phyloP scores from a whole-genome alignment of 2,113 vertebrate genomes.

The Periophthalmus modestus region DNA sequence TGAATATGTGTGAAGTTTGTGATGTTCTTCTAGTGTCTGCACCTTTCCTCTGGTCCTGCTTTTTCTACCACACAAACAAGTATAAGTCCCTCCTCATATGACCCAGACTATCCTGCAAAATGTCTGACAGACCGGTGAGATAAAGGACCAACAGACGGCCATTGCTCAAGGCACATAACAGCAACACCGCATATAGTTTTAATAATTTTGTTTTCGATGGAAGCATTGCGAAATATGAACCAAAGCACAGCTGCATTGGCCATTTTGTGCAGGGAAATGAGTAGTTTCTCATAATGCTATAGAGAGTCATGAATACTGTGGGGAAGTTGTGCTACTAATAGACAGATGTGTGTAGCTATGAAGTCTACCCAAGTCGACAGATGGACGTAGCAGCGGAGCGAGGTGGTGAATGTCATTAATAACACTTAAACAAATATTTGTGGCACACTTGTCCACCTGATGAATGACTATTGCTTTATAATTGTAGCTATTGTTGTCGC shows the following conservation, averaged over 20 bases:
- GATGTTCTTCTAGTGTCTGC: too few species aligned
- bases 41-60: background rate
- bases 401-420: slow-evolving; percentile 19
- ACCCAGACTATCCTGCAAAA: background rate
- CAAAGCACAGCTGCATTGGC: background rate
- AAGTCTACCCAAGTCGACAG: slow-evolving; percentile 16
- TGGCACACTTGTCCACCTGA: slow-evolving; percentile 21
- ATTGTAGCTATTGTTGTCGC: slow-evolving; percentile 15
- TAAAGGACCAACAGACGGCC: background rate
- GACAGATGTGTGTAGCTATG: background rate
- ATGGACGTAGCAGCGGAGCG: slow-evolving; percentile 13
- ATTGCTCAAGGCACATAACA: background rate
- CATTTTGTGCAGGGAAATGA: background rate
- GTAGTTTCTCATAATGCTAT: background rate
- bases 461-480: slow-evolving; percentile 22
- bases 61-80: background rate
- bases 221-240: background rate
- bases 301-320: background rate
- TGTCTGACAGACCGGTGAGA: background rate
- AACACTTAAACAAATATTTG: slow-evolving; percentile 19
- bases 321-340: slow-evolving; percentile 7
- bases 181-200: background rate
- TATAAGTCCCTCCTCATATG: background rate
- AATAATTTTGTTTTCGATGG: background rate
- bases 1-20: too few species aligned